Evolutionary conservation across 2,113 vertebrate genomes (phyloP).

Genomic region (Nothobranchius furzeri): DNA sequence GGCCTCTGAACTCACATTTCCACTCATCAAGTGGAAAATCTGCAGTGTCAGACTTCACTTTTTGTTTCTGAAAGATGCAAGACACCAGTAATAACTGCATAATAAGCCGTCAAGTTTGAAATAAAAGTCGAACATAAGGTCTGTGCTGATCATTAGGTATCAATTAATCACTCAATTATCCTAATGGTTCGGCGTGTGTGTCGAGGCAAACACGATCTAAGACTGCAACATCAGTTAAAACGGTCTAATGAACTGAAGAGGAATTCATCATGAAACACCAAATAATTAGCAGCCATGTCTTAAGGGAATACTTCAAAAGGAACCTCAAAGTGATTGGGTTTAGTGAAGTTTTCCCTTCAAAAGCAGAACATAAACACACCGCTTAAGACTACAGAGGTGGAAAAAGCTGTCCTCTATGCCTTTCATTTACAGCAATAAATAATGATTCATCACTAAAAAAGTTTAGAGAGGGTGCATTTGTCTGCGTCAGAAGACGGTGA

Average conservation of each 20-base stretch:
- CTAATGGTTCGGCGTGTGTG: conserved; percentile 58
- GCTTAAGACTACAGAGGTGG: conserved; percentile 74
- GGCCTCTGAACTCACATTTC: conserved; percentile 3
- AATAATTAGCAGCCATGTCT: conserved; percentile 80
- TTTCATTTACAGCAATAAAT: conserved; percentile 77
- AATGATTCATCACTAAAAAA: conserved; percentile 78
- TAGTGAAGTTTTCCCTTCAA: conserved; percentile 77
- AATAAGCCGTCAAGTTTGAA: conserved; percentile 64
- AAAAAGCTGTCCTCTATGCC: conserved; percentile 73
- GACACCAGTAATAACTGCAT: conserved; percentile 53
- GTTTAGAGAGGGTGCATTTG: conserved; percentile 65
- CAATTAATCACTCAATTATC: conserved; percentile 82
- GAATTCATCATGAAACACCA: conserved; percentile 77
- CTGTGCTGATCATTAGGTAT: conserved; percentile 74
- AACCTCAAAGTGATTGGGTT: conserved; percentile 77
- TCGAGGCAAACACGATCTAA: conserved; percentile 70
- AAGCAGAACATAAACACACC: conserved; percentile 72
- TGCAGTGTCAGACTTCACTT: conserved; percentile 24
- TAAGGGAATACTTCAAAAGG: conserved; percentile 77
- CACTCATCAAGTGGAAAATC: not conserved
- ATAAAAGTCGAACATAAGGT: conserved; percentile 77
- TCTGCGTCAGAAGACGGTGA: conserved; percentile 69
- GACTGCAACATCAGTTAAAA: conserved; percentile 78
- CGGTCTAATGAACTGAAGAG: conserved; percentile 76
- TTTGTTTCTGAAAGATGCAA: conserved; percentile 16